phyloP scores from a whole-genome alignment of 2,113 vertebrate genomes.

The Orycteropus afer region DNA sequence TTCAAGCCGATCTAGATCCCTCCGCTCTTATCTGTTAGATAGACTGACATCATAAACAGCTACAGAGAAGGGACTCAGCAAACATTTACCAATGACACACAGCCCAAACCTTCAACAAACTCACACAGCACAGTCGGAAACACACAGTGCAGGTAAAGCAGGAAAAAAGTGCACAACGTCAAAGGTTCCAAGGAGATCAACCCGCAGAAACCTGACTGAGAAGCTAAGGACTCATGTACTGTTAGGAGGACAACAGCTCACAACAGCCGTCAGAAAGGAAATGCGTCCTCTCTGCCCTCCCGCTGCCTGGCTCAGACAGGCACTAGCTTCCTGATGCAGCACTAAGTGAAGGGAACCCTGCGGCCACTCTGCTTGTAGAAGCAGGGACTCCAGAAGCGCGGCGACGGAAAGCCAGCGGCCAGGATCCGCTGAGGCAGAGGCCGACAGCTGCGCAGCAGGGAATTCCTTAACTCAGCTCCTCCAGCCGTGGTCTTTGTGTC shows the following conservation, averaged over 20 bases:
- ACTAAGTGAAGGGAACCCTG: slow-evolving; percentile 48
- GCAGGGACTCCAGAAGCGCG: not conserved
- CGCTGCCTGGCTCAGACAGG: slow-evolving; percentile 37
- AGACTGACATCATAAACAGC: slow-evolving; percentile 58
- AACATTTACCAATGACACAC: slow-evolving; percentile 70
- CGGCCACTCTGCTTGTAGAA: not conserved
- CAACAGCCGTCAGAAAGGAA: slow-evolving; percentile 50
- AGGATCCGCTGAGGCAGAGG: slow-evolving; percentile 29
- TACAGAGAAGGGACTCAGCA: slow-evolving; percentile 49
- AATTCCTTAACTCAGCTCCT: too few relatives aligned
- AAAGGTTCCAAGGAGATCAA: slow-evolving; percentile 21
- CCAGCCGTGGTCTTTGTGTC: too few relatives aligned
- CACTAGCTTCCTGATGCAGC: slow-evolving; percentile 61
- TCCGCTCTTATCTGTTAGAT: slow-evolving; percentile 49
- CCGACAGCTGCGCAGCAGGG: too few relatives aligned
- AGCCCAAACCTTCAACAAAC: slow-evolving; percentile 68
- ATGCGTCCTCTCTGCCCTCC: slow-evolving; percentile 34
- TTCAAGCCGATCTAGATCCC: too few relatives aligned
- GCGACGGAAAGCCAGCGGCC: not conserved
- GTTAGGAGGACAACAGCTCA: slow-evolving; percentile 50
- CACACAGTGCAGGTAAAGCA: not conserved
- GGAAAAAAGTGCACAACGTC: not conserved
- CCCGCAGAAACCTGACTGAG: slow-evolving; percentile 5
- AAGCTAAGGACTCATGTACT: slow-evolving; percentile 25
- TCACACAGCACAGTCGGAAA: slow-evolving; percentile 61